Percentiles rank a stretch among this genome's conserved stretches.
Evolutionary conservation across 2,888 invertebrate species (phyloP).

Genomic region (Plebejus anna): DNA sequence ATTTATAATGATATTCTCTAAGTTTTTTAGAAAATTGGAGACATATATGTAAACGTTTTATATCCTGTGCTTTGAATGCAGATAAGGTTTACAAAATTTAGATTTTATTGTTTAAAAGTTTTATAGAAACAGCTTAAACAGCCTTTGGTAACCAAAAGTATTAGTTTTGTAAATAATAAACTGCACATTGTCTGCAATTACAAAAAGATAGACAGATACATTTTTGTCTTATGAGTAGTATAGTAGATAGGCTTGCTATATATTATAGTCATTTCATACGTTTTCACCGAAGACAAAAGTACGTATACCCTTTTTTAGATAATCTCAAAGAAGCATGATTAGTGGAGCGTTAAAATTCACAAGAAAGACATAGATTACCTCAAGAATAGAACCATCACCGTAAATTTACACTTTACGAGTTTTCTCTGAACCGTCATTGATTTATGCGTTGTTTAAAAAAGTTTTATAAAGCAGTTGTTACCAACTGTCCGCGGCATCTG

Average conservation of each 20-base stretch:
- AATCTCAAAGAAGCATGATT: neutral
- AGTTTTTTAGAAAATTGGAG: neutral
- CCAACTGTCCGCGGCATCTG: slow-evolving; percentile 76
- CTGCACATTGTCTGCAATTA: too few species aligned
- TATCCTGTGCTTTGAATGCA: neutral
- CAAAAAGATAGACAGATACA: too few species aligned
- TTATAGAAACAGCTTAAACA: too few species aligned
- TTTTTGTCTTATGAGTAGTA: too few species aligned
- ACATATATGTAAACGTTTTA: neutral
- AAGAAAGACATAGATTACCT: slow-evolving; percentile 30
- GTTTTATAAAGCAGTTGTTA: slow-evolving; percentile 76
- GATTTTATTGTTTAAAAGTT: neutral
- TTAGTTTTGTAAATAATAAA: too few species aligned
- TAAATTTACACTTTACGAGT: slow-evolving; percentile 66
- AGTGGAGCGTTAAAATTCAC: slow-evolving; percentile 24
- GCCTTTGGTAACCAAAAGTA: too few species aligned
- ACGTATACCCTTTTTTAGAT: neutral
- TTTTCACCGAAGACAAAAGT: neutral
- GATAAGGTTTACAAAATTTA: neutral
- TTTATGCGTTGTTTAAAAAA: slow-evolving; percentile 74
- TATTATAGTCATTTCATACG: neutral
- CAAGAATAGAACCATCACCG: slow-evolving; percentile 53
- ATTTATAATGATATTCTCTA: slow-evolving; percentile 22
- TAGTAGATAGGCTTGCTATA: too few species aligned
- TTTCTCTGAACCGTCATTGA: slow-evolving; percentile 72